Evolutionary conservation across 2,888 invertebrate species (phyloP).

Genomic region (Sesia apiformis): DNA sequence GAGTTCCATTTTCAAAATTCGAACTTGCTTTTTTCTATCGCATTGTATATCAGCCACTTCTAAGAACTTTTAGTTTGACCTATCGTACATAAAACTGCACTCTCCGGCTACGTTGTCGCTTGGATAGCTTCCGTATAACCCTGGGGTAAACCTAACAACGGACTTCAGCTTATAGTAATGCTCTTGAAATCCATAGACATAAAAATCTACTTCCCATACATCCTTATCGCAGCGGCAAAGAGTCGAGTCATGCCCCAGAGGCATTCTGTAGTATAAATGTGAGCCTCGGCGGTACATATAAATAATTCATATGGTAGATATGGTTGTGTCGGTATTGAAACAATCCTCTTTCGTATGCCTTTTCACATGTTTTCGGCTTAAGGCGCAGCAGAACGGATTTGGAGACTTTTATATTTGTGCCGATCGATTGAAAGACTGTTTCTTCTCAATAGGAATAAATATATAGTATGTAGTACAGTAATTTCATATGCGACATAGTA

Average conservation of each 20-base stretch:
- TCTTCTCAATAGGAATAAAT: no score
- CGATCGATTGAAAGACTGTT: neutral
- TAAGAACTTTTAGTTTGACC: no score
- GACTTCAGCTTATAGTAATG: neutral
- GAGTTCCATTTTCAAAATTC: no score
- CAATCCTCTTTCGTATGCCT: conserved; percentile 26
- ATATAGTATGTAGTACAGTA: neutral
- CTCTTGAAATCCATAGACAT: neutral
- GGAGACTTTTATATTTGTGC: neutral
- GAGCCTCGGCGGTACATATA: conserved; percentile 35
- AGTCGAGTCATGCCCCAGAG: conserved; percentile 40
- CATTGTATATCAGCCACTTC: no score
- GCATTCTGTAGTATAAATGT: conserved; percentile 22
- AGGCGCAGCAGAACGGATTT: conserved; percentile 17
- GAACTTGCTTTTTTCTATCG: no score
- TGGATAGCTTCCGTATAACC: conserved; percentile 6
- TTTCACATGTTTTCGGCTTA: conserved; percentile 30
- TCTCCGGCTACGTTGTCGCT: no score
- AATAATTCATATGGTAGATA: conserved; percentile 45
- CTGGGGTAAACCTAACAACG: neutral
- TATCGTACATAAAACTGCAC: no score
- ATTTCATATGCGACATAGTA: neutral
- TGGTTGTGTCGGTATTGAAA: conserved; percentile 18
- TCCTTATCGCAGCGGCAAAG: conserved; percentile 3
- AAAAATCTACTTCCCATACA: neutral